Base-by-base conservation (phyloP, 2,113 vertebrate genomes). In the Taxidea taxus region DNA sequence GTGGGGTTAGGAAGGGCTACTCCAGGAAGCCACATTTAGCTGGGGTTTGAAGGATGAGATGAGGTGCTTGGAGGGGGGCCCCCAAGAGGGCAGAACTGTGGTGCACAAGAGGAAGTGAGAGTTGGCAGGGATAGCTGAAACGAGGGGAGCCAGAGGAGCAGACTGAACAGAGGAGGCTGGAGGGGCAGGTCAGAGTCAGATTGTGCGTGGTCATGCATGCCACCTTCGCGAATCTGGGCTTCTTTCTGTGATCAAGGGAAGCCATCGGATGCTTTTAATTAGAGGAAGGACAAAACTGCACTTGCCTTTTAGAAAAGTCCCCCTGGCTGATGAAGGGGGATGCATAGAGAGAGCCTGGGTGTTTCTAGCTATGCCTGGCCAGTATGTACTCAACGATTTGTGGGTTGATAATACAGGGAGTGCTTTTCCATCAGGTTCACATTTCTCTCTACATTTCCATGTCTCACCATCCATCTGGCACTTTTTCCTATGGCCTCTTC, bases 391-490 rank as follows among this genome's bases (percentile, higher is more conserved):
- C 58, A 77, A 14, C 20, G 16, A 42, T 47, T 64, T 60, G 13
- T 34, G 18, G 56, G 20, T 6, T 80, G 80, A 23, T 84, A 62
- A 29, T 27, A 34, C 0, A 39, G 54, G 15, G 18, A 72, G 78
- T 18, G 66, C 29, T 77, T 91, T 92, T 74, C 64, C 14, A 23
- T 70, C 25, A 47, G 62, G 78, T 49, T 66, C 60, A 29, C 14
- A 27, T 54, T 84, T 68, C 14, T 15, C 86, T 77, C 51, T 81
- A 27, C 29, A 58, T 49, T 16, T 62, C 9, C 39, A 16, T 90
- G 34, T 74, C 84, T 91, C 49, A 78, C 70, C 47, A 58, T 39
- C 83, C 78, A 93, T 29, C 75, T 91, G 90, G 37, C n/a, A 74
- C 34, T 56, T 81, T 94, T 60, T 66, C 66, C 58, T 66, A 44